Base-by-base conservation (phyloP, 1,140 invertebrate genomes). In the Cydia pomonella region DNA sequence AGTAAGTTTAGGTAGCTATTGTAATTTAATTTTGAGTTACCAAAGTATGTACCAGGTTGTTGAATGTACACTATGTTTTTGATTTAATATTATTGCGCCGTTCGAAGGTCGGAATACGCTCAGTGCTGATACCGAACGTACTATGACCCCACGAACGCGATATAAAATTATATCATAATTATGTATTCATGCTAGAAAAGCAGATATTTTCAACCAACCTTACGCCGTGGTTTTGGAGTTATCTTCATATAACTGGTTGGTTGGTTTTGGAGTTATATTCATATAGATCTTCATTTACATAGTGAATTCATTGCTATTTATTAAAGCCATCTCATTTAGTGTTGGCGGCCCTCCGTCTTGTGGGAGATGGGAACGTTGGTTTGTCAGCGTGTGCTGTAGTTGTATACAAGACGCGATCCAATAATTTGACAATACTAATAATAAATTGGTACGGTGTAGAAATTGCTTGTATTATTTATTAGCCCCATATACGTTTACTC, bases 401-500 rank as follows among this genome's bases (percentile, higher is more conserved):
- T 74, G 72, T 75, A 72, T 62, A 6, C 74, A 76, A 73, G 44
- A 63, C 72, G 66, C 74, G 69, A 66, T 79, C 73, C 76, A 80
- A 77, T 80, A 84, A 83, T 82, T 86, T 86, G 87, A 88, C 87
- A 88, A 88, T 88, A 88, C 80, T 86, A 82, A 87, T 85, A 85
- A 84, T 84, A 85, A 88, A 88, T 80, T 82, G 87, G 83, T 84
- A 86, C 79, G 82, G 82, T 84, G 85, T 87, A 87, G 86, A 85
- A 75, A 69, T 74, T 75, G 53, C 72, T 23, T 72, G 79, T 73
- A 81, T 82, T 81, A 80, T 79, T 73, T 83, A 79, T 29, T 29
- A 44, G 13, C 12, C 41, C 41, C 16, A 69, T 69, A 7, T 7
- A 6, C n/a, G 3, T 29, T 16, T 5, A 13, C 23, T 33, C 25